Evolutionary conservation across 2,888 invertebrate species (phyloP).

Genomic region (Lymantria dispar): DNA sequence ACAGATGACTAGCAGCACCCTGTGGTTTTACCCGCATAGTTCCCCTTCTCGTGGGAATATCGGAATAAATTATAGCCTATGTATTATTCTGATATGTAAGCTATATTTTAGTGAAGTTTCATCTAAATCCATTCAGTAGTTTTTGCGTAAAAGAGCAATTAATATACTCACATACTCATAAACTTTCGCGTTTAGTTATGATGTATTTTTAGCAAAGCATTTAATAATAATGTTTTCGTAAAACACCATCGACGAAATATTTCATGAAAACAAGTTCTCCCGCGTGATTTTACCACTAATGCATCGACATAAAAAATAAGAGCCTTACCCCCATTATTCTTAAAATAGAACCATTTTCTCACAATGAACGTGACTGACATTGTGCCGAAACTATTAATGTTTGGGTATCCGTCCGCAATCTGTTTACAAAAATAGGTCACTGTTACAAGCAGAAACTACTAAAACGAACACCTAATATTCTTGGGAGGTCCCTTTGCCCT

Average conservation of each 20-base stretch:
- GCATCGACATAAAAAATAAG: conserved; percentile 5
- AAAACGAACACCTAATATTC: background rate
- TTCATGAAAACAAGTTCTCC: background rate
- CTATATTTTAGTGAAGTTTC: too few relatives aligned
- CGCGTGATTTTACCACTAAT: background rate
- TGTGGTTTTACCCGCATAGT: too few relatives aligned
- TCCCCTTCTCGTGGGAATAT: too few relatives aligned
- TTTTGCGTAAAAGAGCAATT: too few relatives aligned
- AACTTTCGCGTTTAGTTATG: too few relatives aligned
- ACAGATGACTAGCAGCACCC: too few relatives aligned
- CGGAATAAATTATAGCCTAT: too few relatives aligned
- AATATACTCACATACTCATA: too few relatives aligned
- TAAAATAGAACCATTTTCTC: conserved; percentile 4
- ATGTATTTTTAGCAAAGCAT: too few relatives aligned
- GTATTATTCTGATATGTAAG: too few relatives aligned
- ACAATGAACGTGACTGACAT: conserved; percentile 9
- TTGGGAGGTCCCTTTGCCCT: too few relatives aligned
- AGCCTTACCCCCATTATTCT: conserved; percentile 5
- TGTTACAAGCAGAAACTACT: background rate
- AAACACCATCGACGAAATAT: background rate
- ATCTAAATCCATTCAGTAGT: too few relatives aligned
- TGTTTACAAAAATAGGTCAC: background rate
- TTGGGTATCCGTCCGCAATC: background rate
- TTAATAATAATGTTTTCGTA: conserved; percentile 22
- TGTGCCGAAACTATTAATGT: conserved; percentile 1